These are phyloP conservation scores for Premnoplex brunnescens DNA, from an alignment of 2,797 vertebrate species.

Conservation along the genomic window DNA sequence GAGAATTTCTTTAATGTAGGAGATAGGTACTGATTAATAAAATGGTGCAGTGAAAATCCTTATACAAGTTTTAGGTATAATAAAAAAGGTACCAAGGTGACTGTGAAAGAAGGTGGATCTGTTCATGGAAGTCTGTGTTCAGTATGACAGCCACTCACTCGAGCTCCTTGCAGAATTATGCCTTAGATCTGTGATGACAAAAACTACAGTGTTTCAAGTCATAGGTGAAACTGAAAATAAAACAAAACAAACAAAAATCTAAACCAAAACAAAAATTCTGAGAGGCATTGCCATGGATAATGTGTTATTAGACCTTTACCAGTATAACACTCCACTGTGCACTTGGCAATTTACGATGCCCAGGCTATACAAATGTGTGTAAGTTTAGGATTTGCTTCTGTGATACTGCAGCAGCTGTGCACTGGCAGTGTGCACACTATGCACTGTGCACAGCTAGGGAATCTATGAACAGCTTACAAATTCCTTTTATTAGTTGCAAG, in stretches of 20 bases:
- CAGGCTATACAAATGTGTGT: neutral
- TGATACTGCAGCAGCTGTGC: neutral
- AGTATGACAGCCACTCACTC: neutral
- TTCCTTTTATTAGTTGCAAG: neutral
- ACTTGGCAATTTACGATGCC: neutral
- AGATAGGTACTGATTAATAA: neutral
- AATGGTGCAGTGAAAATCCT: neutral
- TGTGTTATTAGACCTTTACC: neutral
- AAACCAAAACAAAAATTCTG: neutral
- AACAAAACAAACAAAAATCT: neutral
- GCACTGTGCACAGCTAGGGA: too few species aligned
- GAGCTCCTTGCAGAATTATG: neutral
- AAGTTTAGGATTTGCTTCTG: neutral
- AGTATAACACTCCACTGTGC: neutral
- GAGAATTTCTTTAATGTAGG: neutral
- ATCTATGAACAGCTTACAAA: neutral
- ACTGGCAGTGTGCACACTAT: too few species aligned
- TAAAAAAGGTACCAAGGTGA: neutral
- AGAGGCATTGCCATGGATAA: neutral
- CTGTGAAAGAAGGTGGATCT: neutral
- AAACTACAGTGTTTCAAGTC: neutral
- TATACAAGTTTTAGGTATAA: neutral
- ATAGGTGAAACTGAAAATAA: neutral
- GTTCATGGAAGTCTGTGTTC: neutral
- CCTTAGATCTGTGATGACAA: neutral